phyloP scores from a whole-genome alignment of 2,888 invertebrate genomes.

The Tetheella fluctuosa region DNA sequence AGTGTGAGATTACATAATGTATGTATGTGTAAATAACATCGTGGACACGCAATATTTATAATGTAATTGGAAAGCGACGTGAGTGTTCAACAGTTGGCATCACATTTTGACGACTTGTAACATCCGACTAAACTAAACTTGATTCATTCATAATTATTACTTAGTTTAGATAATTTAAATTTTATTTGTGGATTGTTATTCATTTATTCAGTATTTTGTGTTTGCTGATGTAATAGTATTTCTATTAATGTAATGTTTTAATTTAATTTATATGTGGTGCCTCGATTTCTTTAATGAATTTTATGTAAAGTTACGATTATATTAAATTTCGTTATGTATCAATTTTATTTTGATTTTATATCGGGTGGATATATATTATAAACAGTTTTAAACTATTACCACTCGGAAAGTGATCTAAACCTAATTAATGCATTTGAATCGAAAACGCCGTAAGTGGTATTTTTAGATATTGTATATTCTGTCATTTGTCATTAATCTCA shows the following conservation, averaged over 20 bases:
- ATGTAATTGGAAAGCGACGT: slow-evolving; percentile 31
- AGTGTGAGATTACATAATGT: slow-evolving; percentile 43
- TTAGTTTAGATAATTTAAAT: slow-evolving; percentile 42
- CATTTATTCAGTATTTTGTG: slow-evolving; percentile 73
- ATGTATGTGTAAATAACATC: slow-evolving; percentile 52
- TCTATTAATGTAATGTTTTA: slow-evolving; percentile 57
- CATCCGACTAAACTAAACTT: slow-evolving; percentile 23
- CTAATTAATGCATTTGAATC: slow-evolving; percentile 52
- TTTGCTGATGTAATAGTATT: slow-evolving; percentile 68
- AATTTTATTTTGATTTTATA: slow-evolving; percentile 36
- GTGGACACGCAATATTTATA: slow-evolving; percentile 42
- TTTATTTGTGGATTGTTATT: slow-evolving; percentile 56
- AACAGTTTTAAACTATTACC: slow-evolving; percentile 4
- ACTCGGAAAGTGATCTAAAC: slow-evolving; percentile 22
- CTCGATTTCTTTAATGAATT: slow-evolving; percentile 68
- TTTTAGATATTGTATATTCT: slow-evolving; percentile 41
- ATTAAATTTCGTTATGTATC: slow-evolving; percentile 37
- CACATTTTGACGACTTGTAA: slow-evolving; percentile 48
- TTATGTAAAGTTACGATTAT: slow-evolving; percentile 46
- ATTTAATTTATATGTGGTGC: slow-evolving; percentile 77
- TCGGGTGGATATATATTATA: no score
- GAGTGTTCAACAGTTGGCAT: slow-evolving; percentile 57
- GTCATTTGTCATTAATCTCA: slow-evolving; percentile 54
- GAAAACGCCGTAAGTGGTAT: slow-evolving; percentile 33
- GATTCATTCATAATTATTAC: slow-evolving; percentile 43